A percentile compares a stretch with the other conserved stretches of the same genome.
These are phyloP conservation scores for Solen grandis DNA, from an alignment of 1,140 invertebrate species.

Conservation along the genomic window DNA sequence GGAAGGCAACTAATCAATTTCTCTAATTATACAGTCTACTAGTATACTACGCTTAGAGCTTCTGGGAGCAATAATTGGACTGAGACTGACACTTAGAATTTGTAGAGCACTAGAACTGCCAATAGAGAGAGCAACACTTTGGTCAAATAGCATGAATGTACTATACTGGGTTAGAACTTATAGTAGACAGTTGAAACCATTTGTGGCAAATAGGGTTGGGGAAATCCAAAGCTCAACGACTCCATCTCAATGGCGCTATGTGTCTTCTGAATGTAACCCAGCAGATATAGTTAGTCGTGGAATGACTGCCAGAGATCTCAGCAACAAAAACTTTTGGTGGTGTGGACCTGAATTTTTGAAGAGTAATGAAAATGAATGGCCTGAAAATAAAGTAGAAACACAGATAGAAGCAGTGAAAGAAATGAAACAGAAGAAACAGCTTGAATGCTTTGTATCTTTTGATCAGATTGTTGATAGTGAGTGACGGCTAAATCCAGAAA, in stretches of 20 bases:
- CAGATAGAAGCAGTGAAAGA: neutral
- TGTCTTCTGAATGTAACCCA: constrained; percentile 39
- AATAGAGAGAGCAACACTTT: constrained; percentile 13
- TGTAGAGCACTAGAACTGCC: constrained; percentile 4
- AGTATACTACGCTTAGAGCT: constrained; percentile 43
- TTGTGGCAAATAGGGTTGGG: constrained; percentile 41
- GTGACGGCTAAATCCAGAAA: neutral
- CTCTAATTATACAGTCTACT: neutral
- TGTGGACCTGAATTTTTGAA: constrained; percentile 5
- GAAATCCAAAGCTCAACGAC: constrained; percentile 17
- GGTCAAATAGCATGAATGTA: constrained; percentile 54
- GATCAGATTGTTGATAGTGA: neutral
- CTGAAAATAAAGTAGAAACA: constrained; percentile 1
- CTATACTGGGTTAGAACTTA: constrained; percentile 43
- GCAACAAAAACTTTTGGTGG: neutral
- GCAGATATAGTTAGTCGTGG: constrained; percentile 38
- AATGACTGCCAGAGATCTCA: neutral
- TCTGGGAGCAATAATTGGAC: constrained; percentile 20
- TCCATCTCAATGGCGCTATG: constrained; percentile 48
- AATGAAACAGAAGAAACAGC: constrained; percentile 16
- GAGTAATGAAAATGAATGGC: neutral
- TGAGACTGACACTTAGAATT: constrained; percentile 15
- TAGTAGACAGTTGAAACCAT: constrained; percentile 42
- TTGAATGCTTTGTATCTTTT: neutral
- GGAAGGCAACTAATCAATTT: neutral